phyloP scores from a whole-genome alignment of 2,113 vertebrate species.

The Sceloporus tristichus region DNA sequence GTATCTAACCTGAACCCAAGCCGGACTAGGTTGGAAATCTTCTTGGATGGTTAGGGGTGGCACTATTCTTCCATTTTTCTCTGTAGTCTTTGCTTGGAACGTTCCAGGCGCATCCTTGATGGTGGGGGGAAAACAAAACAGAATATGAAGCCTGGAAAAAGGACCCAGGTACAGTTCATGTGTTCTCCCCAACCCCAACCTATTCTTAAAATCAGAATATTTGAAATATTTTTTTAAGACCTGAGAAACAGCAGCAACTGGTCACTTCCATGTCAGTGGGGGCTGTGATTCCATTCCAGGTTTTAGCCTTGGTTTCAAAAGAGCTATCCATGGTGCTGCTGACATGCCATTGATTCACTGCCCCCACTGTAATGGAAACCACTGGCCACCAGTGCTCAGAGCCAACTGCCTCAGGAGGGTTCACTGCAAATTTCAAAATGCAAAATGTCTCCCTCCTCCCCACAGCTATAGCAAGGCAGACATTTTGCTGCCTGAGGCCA shows the following conservation, averaged over 20 bases:
- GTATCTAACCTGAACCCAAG: conserved; percentile 39
- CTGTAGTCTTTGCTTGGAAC: neutral
- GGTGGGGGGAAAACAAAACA: neutral
- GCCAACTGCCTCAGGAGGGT: neutral
- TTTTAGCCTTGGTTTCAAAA: too few relatives aligned
- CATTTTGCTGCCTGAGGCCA: neutral
- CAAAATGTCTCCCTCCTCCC: neutral
- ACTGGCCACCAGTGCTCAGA: too few relatives aligned
- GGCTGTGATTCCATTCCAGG: too few relatives aligned
- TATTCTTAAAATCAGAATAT: neutral
- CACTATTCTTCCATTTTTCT: neutral
- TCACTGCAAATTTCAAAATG: neutral
- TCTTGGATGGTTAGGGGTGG: accelerated
- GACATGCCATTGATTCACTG: too few relatives aligned
- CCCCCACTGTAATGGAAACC: too few relatives aligned
- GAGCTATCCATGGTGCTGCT: too few relatives aligned
- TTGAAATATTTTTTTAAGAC: neutral
- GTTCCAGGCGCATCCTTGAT: conserved; percentile 15
- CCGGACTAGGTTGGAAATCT: neutral
- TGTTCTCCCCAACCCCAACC: neutral
- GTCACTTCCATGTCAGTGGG: too few relatives aligned
- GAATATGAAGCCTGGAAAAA: neutral
- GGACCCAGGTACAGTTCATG: neutral
- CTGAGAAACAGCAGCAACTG: too few relatives aligned
- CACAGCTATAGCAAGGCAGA: neutral